Base-by-base conservation (phyloP, 2,113 vertebrate genomes). In the Rhipidura dahli region DNA sequence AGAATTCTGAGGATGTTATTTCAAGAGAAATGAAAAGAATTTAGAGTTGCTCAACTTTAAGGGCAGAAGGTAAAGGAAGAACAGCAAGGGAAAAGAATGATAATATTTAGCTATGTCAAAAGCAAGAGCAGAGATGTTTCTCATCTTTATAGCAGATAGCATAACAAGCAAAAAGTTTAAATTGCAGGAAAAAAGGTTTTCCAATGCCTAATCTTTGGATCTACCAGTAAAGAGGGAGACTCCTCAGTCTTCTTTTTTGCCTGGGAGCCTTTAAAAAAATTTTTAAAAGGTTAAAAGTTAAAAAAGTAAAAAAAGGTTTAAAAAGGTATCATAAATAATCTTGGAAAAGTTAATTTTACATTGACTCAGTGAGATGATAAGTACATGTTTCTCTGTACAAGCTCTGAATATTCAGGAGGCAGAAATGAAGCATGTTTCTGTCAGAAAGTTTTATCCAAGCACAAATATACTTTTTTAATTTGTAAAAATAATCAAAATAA, bases 1-100 rank as follows among this genome's bases (percentile, higher is more conserved):
- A 87, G 57, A 91, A 66, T 87, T 61, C 42, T 83, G n/a, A 78
- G 33, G 22, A 81, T 75, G 87, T 87, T 35, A 28, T 82, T 93
- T 79, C 51, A 77, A 82, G 28, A 83, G 57, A 82, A 91, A 82
- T 85, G 65, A 70, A 65, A 97, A 71, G 78, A 91, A 93, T 90
- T 82, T 90, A 47, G 24, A 49, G 66, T 91, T 96, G 70, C 88
- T 85, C 83, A 87, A 93, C 50, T 61, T 26, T 73, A 45, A 85
- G 45, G 47, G 40, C 87, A 94, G 33, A 75, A 70, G 78, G 64
- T 87, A 37, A 96, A 90, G 60, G 40, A 94, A 70, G 28, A 89
- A 15, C 33, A 87, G 19, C 0, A 0, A 78, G 10, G 13, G 50
- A 83, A 77, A 33, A 89, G 31, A 86, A 87, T 14, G 35, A 50